Evolutionary conservation across 2,113 vertebrate species (phyloP), one percentile per base, ranked within the genome.

Genomic region (Alaudala cheleensis): DNA sequence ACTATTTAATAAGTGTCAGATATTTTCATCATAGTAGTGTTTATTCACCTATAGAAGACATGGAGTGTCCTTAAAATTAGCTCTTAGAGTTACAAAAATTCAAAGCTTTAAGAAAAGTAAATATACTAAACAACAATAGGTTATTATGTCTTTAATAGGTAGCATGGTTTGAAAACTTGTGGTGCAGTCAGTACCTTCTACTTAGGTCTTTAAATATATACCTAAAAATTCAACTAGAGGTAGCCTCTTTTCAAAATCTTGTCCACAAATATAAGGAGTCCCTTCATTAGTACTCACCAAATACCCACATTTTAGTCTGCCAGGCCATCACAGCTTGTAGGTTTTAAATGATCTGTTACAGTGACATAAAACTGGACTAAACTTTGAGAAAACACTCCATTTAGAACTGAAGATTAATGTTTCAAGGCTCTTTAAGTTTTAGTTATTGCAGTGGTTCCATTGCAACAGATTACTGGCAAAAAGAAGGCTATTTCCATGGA

Each of bases 351-450:
- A 29, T 79, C 85, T 85, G 53, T 79, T 80, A 67, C 29, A 58
- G 58, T 93, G 74, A 89, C 88, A 77, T 85, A 81, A 91, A 93
- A 80, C 58, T 90, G 79, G 67, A 70, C 60, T 81, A 60, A 92
- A 54, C 31, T 77, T 89, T n/a, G 33, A 77, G 71, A 85, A 86
- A 40, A 2, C n/a, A 40, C 79, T 62, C 44, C 0, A 31, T 90
- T 86, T 88, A 77, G 39, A 53, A 44, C 20, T 50, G 77, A 84
- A 88, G 71, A 88, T 88, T 82, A 81, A 77, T 62, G 25, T 88
- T 86, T 92, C 56, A 62, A 53, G 15, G 47, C 65, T 89, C 42
- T 44, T 56, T 34, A 62, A 62, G 44, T 79, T 89, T 81, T 57
- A 51, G 29, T 56, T 93, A 61, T 92, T 86, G 56, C 1, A 3